Evolutionary conservation across 2,888 invertebrate genomes (phyloP), one percentile per base, ranked within the genome.

Genomic region (Linnaemya tessellans): DNA sequence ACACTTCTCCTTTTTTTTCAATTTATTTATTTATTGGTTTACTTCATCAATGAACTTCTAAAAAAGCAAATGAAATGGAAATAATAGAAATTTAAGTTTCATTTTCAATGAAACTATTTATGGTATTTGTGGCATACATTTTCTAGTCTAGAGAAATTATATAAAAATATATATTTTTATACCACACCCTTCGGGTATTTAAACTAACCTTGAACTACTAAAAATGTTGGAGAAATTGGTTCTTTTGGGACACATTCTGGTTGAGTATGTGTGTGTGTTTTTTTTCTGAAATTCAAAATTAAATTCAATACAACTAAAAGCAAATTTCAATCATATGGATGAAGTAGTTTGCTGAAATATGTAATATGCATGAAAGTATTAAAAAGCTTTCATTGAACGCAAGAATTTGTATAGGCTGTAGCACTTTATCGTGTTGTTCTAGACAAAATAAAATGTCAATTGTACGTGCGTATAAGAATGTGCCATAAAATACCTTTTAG

Each of bases 21-120:
- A 35, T 56, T 38, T 80, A 46, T 65, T 13, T 75, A 65, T 56
- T 60, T 25, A n/a, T 35, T 13, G 10, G 22, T 51, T 11, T 54
- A 68, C 58, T 78, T 85, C 62, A 75, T 75, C 75, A 71, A 80
- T 82, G 71, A 79, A 81, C 71, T 81, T 74, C 62, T 46, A 62
- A 73, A 65, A 18, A 73, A 51, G 35, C 51, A 22, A 58, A 51
- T 43, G 41, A 65, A 65, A 71, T 64, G 38, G 49, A 64, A 51
- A 38, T 46, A 70, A 75, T 62, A 64, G 54, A 80, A 84, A 70
- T 35, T 56, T 58, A 80, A 80, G 64, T 85, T 85, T 85, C 82
- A 85, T 82, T 82, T 85, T 85, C 85, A 71, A 71, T 85, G 9
- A 43, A 80, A 67, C 71, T 75, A 85, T 80, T 70, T 85, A n/a